phyloP scores from a whole-genome alignment of 2,888 invertebrate genomes.

The Rosalia funebris region DNA sequence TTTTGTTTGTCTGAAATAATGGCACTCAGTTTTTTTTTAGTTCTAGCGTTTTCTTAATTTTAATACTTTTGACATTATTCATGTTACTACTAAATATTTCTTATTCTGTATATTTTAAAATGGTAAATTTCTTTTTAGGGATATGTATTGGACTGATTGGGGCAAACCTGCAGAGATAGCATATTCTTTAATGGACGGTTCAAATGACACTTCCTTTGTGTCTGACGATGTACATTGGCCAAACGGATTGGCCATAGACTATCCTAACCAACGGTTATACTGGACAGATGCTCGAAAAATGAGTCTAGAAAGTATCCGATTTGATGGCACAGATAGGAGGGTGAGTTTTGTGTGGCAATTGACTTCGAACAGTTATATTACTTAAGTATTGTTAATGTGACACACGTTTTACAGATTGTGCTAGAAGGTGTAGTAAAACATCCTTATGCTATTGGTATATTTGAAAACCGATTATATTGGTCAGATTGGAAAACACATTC shows the following conservation, averaged over 20 bases:
- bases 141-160: constrained; percentile 95
- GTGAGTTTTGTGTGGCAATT: constrained; percentile 59
- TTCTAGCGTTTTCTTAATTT: no score
- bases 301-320: constrained; percentile 72
- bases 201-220: constrained; percentile 70
- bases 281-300: constrained; percentile 85
- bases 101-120: no score
- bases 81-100: no score
- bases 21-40: no score
- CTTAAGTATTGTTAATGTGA: no score
- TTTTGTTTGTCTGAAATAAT: no score
- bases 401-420: constrained; percentile 55
- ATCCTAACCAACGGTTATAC: constrained; percentile 81
- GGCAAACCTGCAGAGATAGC: constrained; percentile 79
- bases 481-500: constrained; percentile 85
- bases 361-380: not conserved
- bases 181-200: constrained; percentile 87
- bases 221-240: constrained; percentile 78
- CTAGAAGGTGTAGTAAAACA: constrained; percentile 75
- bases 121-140: constrained; percentile 69
- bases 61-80: no score
- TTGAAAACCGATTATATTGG: constrained; percentile 90
- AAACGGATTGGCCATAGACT: constrained; percentile 86
- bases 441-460: constrained; percentile 86
- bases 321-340: constrained; percentile 75